Evolutionary conservation across 2,888 invertebrate genomes (phyloP).

Genomic region (Cordilura impudica): DNA sequence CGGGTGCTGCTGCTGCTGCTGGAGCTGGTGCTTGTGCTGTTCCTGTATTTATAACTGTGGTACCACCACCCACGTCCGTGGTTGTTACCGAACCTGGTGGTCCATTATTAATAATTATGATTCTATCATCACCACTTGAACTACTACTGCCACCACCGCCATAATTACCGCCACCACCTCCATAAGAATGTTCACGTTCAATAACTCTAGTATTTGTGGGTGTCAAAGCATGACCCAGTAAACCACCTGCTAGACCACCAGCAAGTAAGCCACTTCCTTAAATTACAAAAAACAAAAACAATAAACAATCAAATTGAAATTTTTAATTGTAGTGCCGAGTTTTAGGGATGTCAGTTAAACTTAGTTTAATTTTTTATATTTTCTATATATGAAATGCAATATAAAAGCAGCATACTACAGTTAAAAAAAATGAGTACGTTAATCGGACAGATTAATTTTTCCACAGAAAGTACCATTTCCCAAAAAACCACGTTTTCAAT

Average conservation of each 20-base stretch:
- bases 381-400: too few species aligned
- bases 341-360: too few species aligned
- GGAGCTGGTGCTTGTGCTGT: constrained; percentile 54
- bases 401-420: too few species aligned
- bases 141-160: constrained; percentile 54
- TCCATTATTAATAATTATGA: constrained; percentile 77
- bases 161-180: constrained; percentile 65
- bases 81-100: constrained; percentile 75
- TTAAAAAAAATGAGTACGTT: too few species aligned
- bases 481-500: too few species aligned
- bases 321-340: too few species aligned
- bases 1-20: neutral
- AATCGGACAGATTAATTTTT: too few species aligned
- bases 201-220: constrained; percentile 71
- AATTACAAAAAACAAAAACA: neutral
- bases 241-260: constrained; percentile 74
- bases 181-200: constrained; percentile 67
- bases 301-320: neutral
- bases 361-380: too few species aligned
- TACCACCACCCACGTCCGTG: constrained; percentile 69
- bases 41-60: constrained; percentile 70
- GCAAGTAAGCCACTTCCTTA: constrained; percentile 74
- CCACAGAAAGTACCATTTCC: too few species aligned
- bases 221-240: constrained; percentile 74
- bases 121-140: constrained; percentile 70